These are phyloP conservation scores for Oreortyx pictus DNA, from an alignment of 2,797 vertebrate genomes.

Conservation along the genomic window DNA sequence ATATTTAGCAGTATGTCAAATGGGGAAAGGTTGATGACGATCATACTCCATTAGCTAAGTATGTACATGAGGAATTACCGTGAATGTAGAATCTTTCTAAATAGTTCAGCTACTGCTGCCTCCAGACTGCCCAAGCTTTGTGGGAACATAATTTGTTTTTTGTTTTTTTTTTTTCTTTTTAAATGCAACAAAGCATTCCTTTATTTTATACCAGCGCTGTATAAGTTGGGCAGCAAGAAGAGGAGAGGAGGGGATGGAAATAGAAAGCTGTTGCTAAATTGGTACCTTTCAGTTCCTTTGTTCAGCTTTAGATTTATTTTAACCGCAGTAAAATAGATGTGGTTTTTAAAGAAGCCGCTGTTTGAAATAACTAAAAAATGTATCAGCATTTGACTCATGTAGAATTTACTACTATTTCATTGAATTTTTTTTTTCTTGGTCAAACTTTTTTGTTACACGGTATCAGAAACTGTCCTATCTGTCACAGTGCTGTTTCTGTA, in stretches of 20 bases:
- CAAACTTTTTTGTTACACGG: background rate
- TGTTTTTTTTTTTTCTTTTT: too few relatives aligned
- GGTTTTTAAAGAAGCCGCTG: background rate
- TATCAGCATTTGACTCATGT: background rate
- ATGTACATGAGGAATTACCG: background rate
- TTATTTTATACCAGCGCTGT: background rate
- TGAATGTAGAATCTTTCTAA: background rate
- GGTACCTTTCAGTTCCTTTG: slow-evolving; percentile 40
- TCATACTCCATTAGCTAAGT: background rate
- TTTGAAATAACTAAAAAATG: background rate
- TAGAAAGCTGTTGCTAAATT: background rate
- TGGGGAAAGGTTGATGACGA: background rate
- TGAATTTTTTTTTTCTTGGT: background rate
- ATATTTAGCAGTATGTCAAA: background rate
- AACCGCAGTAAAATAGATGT: background rate
- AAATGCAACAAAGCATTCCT: background rate
- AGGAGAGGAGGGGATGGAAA: background rate
- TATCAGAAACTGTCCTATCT: background rate
- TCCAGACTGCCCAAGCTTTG: background rate
- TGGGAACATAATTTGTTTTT: background rate
- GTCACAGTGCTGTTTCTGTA: slow-evolving; percentile 61
- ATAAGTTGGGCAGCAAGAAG: background rate
- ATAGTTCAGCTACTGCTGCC: background rate
- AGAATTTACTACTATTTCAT: background rate
- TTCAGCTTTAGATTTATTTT: slow-evolving; percentile 9